Conservation (phyloP, 2,888 invertebrate genomes). For the Creontiades dilutus region DNA sequence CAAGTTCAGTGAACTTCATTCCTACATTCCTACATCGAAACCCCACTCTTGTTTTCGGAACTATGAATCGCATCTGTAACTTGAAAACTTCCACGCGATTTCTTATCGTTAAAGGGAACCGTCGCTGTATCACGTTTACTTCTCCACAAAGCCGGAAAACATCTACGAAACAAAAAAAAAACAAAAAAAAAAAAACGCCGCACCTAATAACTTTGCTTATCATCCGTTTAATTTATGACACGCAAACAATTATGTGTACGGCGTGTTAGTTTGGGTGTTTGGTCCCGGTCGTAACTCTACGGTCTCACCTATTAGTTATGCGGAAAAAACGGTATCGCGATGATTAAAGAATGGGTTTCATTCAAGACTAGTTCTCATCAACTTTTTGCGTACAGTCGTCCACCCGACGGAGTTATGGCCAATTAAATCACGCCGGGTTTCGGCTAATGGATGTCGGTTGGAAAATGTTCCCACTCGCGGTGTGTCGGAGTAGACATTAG, state of each 20-base stretch:
- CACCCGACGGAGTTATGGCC: background rate
- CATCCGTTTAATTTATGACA: conserved; percentile 12
- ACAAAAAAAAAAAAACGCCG: background rate
- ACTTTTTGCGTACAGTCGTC: background rate
- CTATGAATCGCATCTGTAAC: background rate
- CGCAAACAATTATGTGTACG: conserved; percentile 25
- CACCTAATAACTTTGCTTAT: background rate
- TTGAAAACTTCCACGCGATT: background rate
- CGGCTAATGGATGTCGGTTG: background rate
- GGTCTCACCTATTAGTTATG: background rate
- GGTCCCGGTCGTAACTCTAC: conserved; percentile 12
- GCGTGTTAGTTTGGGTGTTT: conserved; percentile 25
- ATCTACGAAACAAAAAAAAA: background rate
- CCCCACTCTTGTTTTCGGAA: background rate
- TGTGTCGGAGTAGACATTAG: background rate
- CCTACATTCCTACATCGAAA: background rate
- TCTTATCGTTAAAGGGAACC: conserved; percentile 5
- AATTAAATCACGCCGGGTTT: background rate
- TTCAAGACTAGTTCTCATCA: background rate
- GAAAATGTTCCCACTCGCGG: background rate
- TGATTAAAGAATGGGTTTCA: conserved; percentile 20
- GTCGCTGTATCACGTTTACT: background rate
- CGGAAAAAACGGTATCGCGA: conserved; percentile 9
- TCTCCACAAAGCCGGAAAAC: background rate
- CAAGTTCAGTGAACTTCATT: background rate